These are phyloP conservation scores for Connochaetes taurinus DNA, from an alignment of 2,113 vertebrate species.

Conservation along the genomic window DNA sequence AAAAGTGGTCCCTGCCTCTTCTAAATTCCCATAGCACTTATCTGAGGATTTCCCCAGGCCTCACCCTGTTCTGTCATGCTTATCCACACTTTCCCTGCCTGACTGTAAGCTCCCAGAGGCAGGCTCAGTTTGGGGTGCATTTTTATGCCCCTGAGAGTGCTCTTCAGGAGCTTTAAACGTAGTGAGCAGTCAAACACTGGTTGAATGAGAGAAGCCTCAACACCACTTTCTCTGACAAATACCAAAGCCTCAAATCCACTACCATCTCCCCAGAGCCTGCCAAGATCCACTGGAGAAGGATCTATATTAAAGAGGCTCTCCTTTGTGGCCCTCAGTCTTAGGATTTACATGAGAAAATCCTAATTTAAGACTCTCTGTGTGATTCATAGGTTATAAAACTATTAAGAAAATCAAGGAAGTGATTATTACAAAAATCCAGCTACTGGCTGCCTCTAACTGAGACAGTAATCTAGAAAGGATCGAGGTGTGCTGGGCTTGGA, in stretches of 20 bases:
- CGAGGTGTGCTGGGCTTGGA: too few relatives aligned
- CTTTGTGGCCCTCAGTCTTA: not conserved
- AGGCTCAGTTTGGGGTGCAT: not conserved
- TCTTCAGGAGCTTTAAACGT: not conserved
- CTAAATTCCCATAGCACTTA: not conserved
- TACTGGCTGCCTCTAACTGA: not conserved
- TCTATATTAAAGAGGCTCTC: not conserved
- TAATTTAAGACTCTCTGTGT: not conserved
- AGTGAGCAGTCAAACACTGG: not conserved
- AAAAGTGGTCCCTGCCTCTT: not conserved
- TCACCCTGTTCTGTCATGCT: not conserved
- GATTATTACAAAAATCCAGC: not conserved
- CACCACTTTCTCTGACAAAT: not conserved
- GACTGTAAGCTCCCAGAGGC: not conserved
- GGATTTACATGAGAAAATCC: not conserved
- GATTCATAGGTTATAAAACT: not conserved
- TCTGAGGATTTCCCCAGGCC: not conserved
- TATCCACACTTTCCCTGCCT: not conserved
- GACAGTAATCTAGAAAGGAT: not conserved
- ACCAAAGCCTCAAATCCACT: not conserved
- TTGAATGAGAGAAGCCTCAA: not conserved
- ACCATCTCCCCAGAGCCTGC: not conserved
- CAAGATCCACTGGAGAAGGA: not conserved
- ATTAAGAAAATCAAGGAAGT: slow-evolving; percentile 3
- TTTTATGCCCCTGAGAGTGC: not conserved